Conservation (phyloP, 1,140 invertebrate genomes). For the Lanistes nyassanus region DNA sequence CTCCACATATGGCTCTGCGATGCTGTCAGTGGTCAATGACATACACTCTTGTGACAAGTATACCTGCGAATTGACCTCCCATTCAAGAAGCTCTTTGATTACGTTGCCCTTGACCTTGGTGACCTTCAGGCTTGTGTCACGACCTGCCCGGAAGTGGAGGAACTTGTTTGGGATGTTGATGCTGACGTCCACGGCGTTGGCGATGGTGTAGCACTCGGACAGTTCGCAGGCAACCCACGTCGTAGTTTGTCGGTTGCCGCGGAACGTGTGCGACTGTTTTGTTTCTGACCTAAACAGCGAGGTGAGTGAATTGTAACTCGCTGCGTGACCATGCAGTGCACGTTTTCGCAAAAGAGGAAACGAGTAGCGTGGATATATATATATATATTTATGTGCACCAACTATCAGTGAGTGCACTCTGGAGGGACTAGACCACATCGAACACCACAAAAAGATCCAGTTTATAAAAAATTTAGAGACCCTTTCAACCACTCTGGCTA, state of each 20-base stretch:
- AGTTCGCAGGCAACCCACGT: slow-evolving; percentile 39
- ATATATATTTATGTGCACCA: too few species aligned
- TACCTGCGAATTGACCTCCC: slow-evolving; percentile 41
- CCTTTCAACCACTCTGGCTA: too few species aligned
- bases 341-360: too few species aligned
- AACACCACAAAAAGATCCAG: too few species aligned
- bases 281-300: slow-evolving; percentile 16
- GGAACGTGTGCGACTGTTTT: slow-evolving; percentile 37
- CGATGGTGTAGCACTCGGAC: slow-evolving; percentile 34
- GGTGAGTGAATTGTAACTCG: neutral
- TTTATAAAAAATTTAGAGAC: too few species aligned
- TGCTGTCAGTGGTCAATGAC: too few species aligned
- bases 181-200: slow-evolving; percentile 32
- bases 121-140: slow-evolving; percentile 37
- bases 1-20: too few species aligned
- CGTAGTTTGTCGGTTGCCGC: slow-evolving; percentile 35
- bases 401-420: too few species aligned
- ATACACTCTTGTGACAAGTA: too few species aligned
- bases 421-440: too few species aligned
- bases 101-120: slow-evolving; percentile 42
- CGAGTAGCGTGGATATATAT: too few species aligned
- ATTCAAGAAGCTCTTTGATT: slow-evolving; percentile 35
- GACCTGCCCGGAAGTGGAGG: slow-evolving; percentile 34
- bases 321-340: too few species aligned
- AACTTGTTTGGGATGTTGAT: slow-evolving; percentile 35